Evolutionary conservation across 2,113 vertebrate species (phyloP).

Genomic region (Cygnus atratus): DNA sequence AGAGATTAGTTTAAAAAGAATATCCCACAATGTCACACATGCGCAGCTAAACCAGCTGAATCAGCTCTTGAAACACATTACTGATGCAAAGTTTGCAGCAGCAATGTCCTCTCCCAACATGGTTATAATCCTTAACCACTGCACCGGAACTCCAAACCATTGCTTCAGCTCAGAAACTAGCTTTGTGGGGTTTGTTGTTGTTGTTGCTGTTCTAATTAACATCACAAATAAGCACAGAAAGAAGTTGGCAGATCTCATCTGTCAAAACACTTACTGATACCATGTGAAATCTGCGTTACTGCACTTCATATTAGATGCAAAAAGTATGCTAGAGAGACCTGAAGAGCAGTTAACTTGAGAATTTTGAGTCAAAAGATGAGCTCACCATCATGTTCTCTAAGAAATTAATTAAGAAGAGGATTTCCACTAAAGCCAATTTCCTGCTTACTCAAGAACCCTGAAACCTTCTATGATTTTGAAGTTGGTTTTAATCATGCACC

Average conservation of each 20-base stretch:
- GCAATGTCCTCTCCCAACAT: neutral
- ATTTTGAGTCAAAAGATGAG: slow-evolving; percentile 7
- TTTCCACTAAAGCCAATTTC: neutral
- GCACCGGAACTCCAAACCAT: neutral
- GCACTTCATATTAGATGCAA: neutral
- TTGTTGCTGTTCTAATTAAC: neutral
- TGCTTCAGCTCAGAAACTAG: neutral
- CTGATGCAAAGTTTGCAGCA: neutral
- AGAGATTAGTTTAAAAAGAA: neutral
- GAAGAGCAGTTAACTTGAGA: slow-evolving; percentile 33
- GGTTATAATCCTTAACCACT: neutral
- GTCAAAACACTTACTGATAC: slow-evolving; percentile 51
- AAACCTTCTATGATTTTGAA: neutral
- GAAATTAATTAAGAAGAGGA: neutral
- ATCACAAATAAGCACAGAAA: neutral
- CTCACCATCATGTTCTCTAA: neutral
- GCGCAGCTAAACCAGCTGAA: neutral
- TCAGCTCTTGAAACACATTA: neutral
- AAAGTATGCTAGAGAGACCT: neutral
- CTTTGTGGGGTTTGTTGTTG: neutral
- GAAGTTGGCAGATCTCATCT: slow-evolving; percentile 50
- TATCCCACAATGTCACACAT: rapidly evolving
- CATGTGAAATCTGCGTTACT: neutral
- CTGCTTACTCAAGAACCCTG: neutral
- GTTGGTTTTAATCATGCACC: neutral